Percentiles rank a stretch among this genome's conserved stretches.
phyloP scores from a whole-genome alignment of 2,797 vertebrate genomes.

The Xerus rutilus region DNA sequence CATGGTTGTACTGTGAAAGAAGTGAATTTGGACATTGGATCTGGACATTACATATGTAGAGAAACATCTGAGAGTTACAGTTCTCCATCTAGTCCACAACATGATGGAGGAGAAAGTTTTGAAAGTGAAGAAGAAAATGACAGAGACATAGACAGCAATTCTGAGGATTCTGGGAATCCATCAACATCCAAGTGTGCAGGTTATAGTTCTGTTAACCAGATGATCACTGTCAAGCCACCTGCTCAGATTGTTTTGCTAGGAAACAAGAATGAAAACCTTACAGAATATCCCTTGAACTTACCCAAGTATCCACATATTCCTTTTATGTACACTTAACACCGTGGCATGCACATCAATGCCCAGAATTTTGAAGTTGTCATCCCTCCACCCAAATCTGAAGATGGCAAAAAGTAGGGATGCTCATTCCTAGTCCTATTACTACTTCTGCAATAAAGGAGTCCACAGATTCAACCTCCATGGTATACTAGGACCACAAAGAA shows the following conservation, averaged over 20 bases:
- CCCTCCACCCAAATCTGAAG: constrained; percentile 86
- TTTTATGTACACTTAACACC: constrained; percentile 91
- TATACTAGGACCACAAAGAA: constrained; percentile 89
- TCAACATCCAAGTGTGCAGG: constrained; percentile 86
- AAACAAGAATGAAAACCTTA: constrained; percentile 83
- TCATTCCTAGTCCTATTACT: constrained; percentile 89
- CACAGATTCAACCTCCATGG: constrained; percentile 85
- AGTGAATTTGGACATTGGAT: constrained; percentile 89
- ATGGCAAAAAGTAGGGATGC: constrained; percentile 91
- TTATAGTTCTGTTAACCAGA: constrained; percentile 85
- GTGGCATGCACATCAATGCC: constrained; percentile 90
- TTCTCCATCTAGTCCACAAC: constrained; percentile 95
- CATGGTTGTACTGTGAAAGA: constrained; percentile 87
- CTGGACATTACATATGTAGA: constrained; percentile 92
- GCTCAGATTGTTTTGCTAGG: constrained; percentile 84
- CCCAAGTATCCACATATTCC: constrained; percentile 90
- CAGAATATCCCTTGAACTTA: constrained; percentile 85
- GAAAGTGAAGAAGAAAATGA: constrained; percentile 95
- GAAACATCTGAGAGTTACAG: constrained; percentile 97
- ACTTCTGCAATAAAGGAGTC: constrained; percentile 86
- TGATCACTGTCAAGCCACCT: constrained; percentile 84
- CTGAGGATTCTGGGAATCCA: constrained; percentile 93
- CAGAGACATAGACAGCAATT: constrained; percentile 96
- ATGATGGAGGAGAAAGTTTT: constrained; percentile 93
- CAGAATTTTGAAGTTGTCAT: constrained; percentile 87